These are phyloP conservation scores for Cenopis cana DNA, from an alignment of 2,888 invertebrate species.

Conservation along the genomic window DNA sequence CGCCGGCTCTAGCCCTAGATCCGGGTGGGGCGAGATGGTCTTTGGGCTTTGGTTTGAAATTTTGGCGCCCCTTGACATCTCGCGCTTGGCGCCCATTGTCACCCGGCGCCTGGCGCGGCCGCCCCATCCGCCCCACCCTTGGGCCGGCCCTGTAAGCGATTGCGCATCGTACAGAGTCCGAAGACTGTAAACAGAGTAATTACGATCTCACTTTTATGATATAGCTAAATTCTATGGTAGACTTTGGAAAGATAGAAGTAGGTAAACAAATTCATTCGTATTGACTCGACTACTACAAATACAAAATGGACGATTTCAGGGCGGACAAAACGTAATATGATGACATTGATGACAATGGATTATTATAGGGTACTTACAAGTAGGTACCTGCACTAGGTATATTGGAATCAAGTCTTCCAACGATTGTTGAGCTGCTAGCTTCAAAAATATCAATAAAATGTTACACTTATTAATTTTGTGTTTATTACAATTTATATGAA, in stretches of 20 bases:
- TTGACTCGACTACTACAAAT: not conserved
- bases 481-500: too few relatives aligned
- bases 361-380: constrained; percentile 29
- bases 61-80: too few relatives aligned
- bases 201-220: not conserved
- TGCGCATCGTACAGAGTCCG: too few relatives aligned
- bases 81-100: too few relatives aligned
- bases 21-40: too few relatives aligned
- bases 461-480: not conserved
- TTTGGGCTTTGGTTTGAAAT: too few relatives aligned
- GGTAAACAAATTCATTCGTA: too few relatives aligned
- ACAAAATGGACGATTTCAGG: not conserved
- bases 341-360: constrained; percentile 21
- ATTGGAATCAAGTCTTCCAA: constrained; percentile 44
- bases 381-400: constrained; percentile 42
- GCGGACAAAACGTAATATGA: too few relatives aligned
- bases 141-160: too few relatives aligned
- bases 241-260: not conserved
- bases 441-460: not conserved
- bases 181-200: not conserved
- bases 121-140: too few relatives aligned
- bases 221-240: not conserved
- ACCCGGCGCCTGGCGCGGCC: too few relatives aligned
- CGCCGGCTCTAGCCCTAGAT: too few relatives aligned
- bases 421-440: constrained; percentile 9